Percentiles rank a stretch among this genome's conserved stretches.
Evolutionary conservation across 2,797 vertebrate species (phyloP).

Genomic region (Chromobotia macracanthus): DNA sequence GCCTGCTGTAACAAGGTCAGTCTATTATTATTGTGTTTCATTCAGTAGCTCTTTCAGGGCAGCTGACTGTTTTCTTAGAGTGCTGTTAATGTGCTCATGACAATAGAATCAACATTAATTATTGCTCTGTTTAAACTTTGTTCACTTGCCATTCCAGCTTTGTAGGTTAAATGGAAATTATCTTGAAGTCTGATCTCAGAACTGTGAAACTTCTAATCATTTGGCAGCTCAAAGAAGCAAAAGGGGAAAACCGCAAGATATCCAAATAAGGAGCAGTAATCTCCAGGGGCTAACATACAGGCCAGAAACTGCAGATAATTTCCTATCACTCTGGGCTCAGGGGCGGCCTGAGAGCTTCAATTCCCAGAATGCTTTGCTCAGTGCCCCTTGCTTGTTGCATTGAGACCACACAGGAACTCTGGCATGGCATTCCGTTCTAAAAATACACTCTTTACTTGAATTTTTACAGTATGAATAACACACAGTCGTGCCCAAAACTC

Average conservation of each 20-base stretch:
- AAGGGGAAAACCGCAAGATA: constrained; percentile 13
- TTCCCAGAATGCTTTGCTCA: constrained; percentile 42
- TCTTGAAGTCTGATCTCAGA: constrained; percentile 24
- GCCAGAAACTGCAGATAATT: constrained; percentile 17
- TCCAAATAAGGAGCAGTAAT: constrained; percentile 29
- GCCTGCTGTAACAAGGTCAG: constrained; percentile 23
- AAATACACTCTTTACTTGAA: constrained; percentile 57
- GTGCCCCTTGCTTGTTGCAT: constrained; percentile 45
- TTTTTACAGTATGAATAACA: constrained; percentile 43
- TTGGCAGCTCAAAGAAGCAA: not conserved
- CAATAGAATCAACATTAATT: constrained; percentile 2
- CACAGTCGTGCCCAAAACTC: not conserved
- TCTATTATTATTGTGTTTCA: constrained; percentile 18
- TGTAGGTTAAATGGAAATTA: not conserved
- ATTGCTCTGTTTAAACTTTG: not conserved
- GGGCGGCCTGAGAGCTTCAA: constrained; percentile 31
- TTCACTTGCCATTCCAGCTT: not conserved
- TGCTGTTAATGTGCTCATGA: not conserved
- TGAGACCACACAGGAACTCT: constrained; percentile 57
- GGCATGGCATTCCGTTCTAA: constrained; percentile 56
- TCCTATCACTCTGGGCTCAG: constrained; percentile 24
- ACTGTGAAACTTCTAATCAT: constrained; percentile 2
- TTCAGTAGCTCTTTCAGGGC: not conserved
- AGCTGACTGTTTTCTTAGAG: not conserved
- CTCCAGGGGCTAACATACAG: constrained; percentile 16